A percentile compares a stretch with the other conserved stretches of the same genome.
Conservation (phyloP, 1,140 invertebrate genomes). For the Ceratina australensis region DNA sequence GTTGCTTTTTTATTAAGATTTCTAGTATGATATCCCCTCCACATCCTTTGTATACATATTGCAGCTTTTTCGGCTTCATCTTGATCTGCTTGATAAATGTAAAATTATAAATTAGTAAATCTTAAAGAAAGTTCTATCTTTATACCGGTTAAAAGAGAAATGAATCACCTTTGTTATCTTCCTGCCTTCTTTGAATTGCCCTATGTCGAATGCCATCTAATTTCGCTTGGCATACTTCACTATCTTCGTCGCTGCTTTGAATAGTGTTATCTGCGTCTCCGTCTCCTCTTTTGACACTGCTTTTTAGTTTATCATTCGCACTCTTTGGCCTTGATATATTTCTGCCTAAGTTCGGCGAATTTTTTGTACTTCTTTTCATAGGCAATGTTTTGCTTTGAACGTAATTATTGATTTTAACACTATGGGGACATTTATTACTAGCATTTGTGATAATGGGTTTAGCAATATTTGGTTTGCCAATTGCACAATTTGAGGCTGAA, state of each 20-base stretch:
- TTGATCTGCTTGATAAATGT: constrained; percentile 60
- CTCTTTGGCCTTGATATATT: constrained; percentile 67
- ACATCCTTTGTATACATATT: constrained; percentile 91
- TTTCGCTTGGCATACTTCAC: constrained; percentile 83
- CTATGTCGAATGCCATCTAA: constrained; percentile 81
- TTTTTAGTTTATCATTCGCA: constrained; percentile 65
- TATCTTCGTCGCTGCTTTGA: constrained; percentile 81
- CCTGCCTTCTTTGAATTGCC: constrained; percentile 80
- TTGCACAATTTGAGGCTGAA: constrained; percentile 69
- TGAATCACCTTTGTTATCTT: constrained; percentile 76
- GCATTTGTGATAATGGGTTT: constrained; percentile 69
- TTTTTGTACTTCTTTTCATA: constrained; percentile 65
- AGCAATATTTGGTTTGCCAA: constrained; percentile 67
- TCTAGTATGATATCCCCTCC: constrained; percentile 91
- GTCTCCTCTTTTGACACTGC: constrained; percentile 52
- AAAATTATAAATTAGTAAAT: constrained; percentile 6
- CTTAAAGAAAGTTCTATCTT: neutral
- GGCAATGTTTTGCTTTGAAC: constrained; percentile 74
- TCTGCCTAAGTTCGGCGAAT: constrained; percentile 71
- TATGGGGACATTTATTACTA: constrained; percentile 72
- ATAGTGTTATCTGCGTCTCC: constrained; percentile 56
- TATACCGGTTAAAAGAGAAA: constrained; percentile 24
- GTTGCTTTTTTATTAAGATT: constrained; percentile 88
- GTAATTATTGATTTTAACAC: constrained; percentile 77
- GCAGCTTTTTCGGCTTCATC: constrained; percentile 82